Percentiles rank a stretch among this genome's conserved stretches.
Conservation (phyloP, 2,797 vertebrate genomes). For the Anableps anableps region DNA sequence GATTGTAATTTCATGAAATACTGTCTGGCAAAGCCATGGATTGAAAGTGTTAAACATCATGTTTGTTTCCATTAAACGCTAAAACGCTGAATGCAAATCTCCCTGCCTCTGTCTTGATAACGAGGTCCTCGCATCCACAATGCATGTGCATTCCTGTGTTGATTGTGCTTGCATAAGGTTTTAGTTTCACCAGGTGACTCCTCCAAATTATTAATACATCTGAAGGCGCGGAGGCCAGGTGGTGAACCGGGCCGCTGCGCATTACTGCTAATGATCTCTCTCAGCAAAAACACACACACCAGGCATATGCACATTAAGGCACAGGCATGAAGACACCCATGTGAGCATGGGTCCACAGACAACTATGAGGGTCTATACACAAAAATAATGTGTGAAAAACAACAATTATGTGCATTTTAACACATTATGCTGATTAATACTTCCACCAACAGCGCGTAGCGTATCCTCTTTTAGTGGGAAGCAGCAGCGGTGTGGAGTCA, state of each 20-base stretch:
- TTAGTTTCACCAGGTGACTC: conserved; percentile 58
- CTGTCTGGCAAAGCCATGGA: neutral
- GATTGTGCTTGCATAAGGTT: conserved; percentile 56
- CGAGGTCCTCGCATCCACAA: conserved; percentile 31
- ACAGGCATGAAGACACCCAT: neutral
- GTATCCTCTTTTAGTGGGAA: neutral
- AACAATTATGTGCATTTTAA: conserved; percentile 1
- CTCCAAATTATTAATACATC: conserved; percentile 62
- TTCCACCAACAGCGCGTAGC: neutral
- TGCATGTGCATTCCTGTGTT: conserved; percentile 2
- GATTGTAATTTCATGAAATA: neutral
- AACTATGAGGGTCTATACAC: neutral
- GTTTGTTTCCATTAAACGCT: neutral
- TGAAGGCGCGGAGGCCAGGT: conserved; percentile 42
- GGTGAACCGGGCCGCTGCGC: conserved; percentile 53
- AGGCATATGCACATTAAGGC: neutral
- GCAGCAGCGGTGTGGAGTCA: conserved; percentile 22
- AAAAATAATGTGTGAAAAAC: neutral
- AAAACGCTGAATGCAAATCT: conserved; percentile 27
- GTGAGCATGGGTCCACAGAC: neutral
- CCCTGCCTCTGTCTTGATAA: conserved; percentile 31
- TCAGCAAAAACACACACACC: conserved; percentile 31
- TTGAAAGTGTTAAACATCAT: neutral
- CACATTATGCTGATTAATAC: conserved; percentile 6
- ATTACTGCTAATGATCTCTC: conserved; percentile 59